Base-by-base conservation (phyloP, 2,888 invertebrate genomes). In the Xestia c-nigrum region DNA sequence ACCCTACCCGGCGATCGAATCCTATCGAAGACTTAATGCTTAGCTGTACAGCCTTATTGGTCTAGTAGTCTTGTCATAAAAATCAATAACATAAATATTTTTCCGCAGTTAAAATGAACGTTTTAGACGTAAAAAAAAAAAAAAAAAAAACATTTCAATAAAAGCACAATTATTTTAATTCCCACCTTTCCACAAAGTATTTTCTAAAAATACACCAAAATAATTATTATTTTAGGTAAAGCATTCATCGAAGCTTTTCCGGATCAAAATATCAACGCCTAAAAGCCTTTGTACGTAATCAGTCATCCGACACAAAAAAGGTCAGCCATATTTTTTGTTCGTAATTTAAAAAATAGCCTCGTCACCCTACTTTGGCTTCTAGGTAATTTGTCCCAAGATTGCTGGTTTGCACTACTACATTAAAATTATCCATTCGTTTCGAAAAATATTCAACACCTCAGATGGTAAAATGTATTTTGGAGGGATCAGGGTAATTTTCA, bases 371-470 rank as follows among this genome's bases (percentile, higher is more conserved):
- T 61, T 65, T 40, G 64, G 50, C 71, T 72, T 63, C 83, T 77
- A 76, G 76, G 81, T 84, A 85, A 87, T 87, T 87, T 80, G 63
- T 65, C n/a, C 52, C 72, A 72, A 86, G 85, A 88, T 86, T 84
- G 84, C 79, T 76, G 70, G 72, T 71, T 52, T 68, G 40, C 64
- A 77, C 81, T 72, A 76, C 81, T 75, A 74, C 74, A 87, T 88
- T 81, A 84, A 84, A 84, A 86, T 88, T 84, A 82, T 72, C 55
- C 68, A 74, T 75, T 81, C 78, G 67, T 78, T 86, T 72, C 14
- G 19, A 67, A 74, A 77, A 79, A 77, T 69, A 70, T 79, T 72
- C 50, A 76, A 52, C 85, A 70, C 59, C 73, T 76, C 71, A 55
- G 61, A 72, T 47, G 68, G n/a, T 47, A 5, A 63, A 76, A 65